A percentile compares a stretch with the other conserved stretches of the same genome.
These are phyloP conservation scores for Zophobas atratus DNA, from an alignment of 1,140 invertebrate genomes.

Conservation along the genomic window DNA sequence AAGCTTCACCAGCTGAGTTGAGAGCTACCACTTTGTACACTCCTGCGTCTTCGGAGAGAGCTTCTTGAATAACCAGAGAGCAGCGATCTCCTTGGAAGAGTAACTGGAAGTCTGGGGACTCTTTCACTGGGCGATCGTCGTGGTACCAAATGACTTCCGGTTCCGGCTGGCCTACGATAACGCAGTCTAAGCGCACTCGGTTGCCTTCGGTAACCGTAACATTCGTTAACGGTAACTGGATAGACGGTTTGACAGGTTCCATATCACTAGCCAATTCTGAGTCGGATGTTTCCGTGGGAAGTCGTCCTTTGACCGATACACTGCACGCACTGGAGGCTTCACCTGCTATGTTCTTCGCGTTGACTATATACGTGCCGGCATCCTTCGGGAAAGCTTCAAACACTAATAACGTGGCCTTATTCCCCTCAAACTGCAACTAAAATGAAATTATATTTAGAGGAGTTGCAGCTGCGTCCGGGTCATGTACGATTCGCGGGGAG, in stretches of 20 bases:
- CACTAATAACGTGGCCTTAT: slow-evolving; percentile 76
- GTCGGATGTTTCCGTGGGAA: slow-evolving; percentile 82
- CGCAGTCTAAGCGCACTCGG: slow-evolving; percentile 81
- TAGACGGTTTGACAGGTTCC: slow-evolving; percentile 80
- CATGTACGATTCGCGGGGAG: not conserved
- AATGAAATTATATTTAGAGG: slow-evolving; percentile 64
- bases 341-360: slow-evolving; percentile 77
- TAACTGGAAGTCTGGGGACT: slow-evolving; percentile 85
- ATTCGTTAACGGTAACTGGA: slow-evolving; percentile 82
- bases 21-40: slow-evolving; percentile 86
- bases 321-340: slow-evolving; percentile 76
- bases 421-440: slow-evolving; percentile 75
- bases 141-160: slow-evolving; percentile 93
- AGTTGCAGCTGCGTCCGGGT: slow-evolving; percentile 25
- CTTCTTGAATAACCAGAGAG: slow-evolving; percentile 83
- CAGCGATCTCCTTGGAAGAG: slow-evolving; percentile 88
- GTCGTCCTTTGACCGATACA: slow-evolving; percentile 79
- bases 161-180: slow-evolving; percentile 88
- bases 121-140: slow-evolving; percentile 86
- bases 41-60: slow-evolving; percentile 82
- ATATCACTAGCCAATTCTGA: slow-evolving; percentile 80
- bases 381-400: slow-evolving; percentile 81
- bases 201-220: slow-evolving; percentile 80
- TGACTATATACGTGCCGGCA: slow-evolving; percentile 78
- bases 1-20: slow-evolving; percentile 85